phyloP scores from a whole-genome alignment of 1,140 invertebrate genomes.

The Drosophila kikkawai region DNA sequence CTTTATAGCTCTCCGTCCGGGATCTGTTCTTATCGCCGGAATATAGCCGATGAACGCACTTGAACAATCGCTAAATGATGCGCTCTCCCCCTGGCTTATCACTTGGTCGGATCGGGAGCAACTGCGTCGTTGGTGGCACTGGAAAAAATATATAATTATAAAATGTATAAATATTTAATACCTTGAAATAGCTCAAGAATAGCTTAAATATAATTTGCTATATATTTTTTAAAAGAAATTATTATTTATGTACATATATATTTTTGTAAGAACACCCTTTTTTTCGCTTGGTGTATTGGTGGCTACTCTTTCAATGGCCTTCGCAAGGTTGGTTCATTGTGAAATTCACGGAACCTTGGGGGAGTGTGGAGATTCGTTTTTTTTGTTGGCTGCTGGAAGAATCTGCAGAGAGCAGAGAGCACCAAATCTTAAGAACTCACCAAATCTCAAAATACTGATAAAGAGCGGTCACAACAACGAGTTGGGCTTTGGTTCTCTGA shows the following conservation, averaged over 20 bases:
- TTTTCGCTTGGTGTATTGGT: conserved; percentile 1
- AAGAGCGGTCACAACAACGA: neutral
- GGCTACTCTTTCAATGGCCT: conserved; percentile 27
- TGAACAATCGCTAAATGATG: conserved; percentile 59
- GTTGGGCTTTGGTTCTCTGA: neutral
- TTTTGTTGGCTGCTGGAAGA: conserved; percentile 17
- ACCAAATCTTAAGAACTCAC: neutral
- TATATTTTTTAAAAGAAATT: neutral
- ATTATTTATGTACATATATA: no score
- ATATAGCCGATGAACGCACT: conserved; percentile 50
- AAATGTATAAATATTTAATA: neutral
- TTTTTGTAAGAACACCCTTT: neutral
- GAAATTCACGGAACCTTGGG: conserved; percentile 31
- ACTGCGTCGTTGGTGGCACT: conserved; percentile 36
- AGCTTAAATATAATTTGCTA: neutral
- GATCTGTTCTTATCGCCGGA: conserved; percentile 22
- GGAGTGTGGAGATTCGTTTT: neutral
- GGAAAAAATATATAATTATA: neutral
- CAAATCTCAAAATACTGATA: conserved; percentile 5
- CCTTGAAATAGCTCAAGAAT: neutral
- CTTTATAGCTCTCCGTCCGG: conserved; percentile 55
- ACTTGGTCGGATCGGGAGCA: conserved; percentile 21
- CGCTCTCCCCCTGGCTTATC: conserved; percentile 39
- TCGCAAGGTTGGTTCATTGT: conserved; percentile 36
- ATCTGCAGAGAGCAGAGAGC: conserved; percentile 14